Evolutionary conservation across 2,113 vertebrate species (phyloP), one percentile per base, ranked within the genome.

Genomic region (Myxocyprinus asiaticus): DNA sequence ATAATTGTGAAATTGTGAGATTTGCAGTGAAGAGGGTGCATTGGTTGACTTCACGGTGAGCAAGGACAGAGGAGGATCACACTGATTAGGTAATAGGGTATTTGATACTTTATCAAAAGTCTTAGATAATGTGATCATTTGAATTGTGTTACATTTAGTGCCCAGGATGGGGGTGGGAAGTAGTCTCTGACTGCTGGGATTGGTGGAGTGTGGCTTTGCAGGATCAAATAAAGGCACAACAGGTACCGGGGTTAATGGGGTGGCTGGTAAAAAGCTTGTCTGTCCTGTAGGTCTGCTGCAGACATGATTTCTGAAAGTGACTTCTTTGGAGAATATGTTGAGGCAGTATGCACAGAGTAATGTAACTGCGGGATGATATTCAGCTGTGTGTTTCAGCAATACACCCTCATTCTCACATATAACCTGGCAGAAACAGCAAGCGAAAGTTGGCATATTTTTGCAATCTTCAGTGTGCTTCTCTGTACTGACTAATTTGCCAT

Each of bases 261-360:
- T 42, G 11, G 59, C 44, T 0, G 43, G 43, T 56, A 61, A 73
- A 58, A 58, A 5, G 6, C 43, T 56, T 0, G 42, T 50, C 6
- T 33, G 3, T 0, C 44, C 42, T 50, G 58, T 81, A 58, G 33
- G 14, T 10, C 65, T 78, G 15, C 81, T 85, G 83, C 91, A 92
- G 51, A 51, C 47, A 65, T 92, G 90, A 4, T 63, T 63, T 11
- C 48, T 77, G 67, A 86, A 89, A 1, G 43, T 7, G 8, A 7
- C 72, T 73, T 79, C 67, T 1, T 82, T 67, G 2, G 85, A 68
- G 81, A 92, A 92, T 17, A 90, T 81, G 48, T 89, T 83, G 10
- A 82, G 84, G 61, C 93, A 93, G 56, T 59, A 4, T 0, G 84
- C 44, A 73, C 93, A 92, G 42, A 85, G 53, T 61, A 85, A 90